Evolutionary conservation across 2,888 invertebrate genomes (phyloP).

Genomic region (Eueremaeus valkanovi): DNA sequence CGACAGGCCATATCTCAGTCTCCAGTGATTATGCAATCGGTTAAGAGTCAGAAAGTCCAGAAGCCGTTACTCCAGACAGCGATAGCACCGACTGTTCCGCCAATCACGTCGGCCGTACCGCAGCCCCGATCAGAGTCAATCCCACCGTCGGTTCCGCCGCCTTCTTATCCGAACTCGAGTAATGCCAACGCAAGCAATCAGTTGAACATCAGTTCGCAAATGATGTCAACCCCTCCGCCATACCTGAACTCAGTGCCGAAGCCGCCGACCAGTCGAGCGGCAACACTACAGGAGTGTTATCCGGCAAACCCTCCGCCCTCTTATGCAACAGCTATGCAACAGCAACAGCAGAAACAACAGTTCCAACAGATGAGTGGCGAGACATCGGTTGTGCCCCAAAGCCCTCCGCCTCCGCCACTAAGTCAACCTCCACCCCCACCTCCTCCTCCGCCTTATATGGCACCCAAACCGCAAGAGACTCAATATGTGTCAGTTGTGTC

Average conservation of each 20-base stretch:
- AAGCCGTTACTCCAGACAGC: slow-evolving; percentile 93
- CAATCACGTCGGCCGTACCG: slow-evolving; percentile 48
- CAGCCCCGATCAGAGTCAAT: slow-evolving; percentile 32
- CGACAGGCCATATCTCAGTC: slow-evolving; percentile 83
- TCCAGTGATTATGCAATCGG: slow-evolving; percentile 93
- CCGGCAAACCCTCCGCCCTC: slow-evolving; percentile 47
- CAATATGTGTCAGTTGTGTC: slow-evolving; percentile 26
- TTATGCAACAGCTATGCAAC: slow-evolving; percentile 51
- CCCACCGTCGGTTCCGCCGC: slow-evolving; percentile 50
- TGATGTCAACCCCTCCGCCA: slow-evolving; percentile 11
- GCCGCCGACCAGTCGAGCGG: neutral
- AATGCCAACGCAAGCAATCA: neutral
- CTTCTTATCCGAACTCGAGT: slow-evolving; percentile 74
- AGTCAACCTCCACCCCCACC: slow-evolving; percentile 46
- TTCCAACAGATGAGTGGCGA: slow-evolving; percentile 22
- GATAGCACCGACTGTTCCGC: slow-evolving; percentile 80
- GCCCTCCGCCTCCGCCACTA: slow-evolving; percentile 43
- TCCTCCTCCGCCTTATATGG: slow-evolving; percentile 46
- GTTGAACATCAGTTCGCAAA: neutral
- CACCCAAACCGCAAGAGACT: slow-evolving; percentile 31
- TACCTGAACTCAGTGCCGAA: slow-evolving; percentile 49
- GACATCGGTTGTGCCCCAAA: slow-evolving; percentile 37
- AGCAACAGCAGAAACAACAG: slow-evolving; percentile 50
- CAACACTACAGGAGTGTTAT: slow-evolving; percentile 19
- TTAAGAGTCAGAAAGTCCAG: slow-evolving; percentile 87